Conservation (phyloP, 2,113 vertebrate genomes). For the Ivindomyrus marchei region DNA sequence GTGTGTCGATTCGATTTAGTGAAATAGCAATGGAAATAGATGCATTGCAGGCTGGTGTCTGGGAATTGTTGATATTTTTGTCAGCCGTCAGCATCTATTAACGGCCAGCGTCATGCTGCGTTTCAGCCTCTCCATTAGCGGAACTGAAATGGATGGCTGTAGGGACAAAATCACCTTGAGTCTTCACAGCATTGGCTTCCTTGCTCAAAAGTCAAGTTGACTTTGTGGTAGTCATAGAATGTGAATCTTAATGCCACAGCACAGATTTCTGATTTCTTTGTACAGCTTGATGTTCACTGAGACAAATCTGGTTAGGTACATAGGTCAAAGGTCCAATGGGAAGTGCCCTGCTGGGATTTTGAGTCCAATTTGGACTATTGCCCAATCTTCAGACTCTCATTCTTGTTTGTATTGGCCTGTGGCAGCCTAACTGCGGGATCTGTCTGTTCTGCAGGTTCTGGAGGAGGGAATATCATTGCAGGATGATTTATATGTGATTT, state of each 20-base stretch:
- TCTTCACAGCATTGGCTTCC: not conserved
- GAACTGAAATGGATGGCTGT: not conserved
- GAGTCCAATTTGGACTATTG: not conserved
- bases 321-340: not conserved
- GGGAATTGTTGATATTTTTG: not conserved
- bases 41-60: not conserved
- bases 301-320: not conserved
- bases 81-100: slow-evolving; percentile 1
- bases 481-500: not conserved
- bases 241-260: not conserved
- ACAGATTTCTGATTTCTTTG: not conserved
- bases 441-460: not conserved
- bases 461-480: not conserved
- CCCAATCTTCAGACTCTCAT: not conserved
- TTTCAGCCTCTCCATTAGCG: not conserved
- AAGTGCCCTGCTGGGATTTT: not conserved
- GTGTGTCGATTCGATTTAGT: not conserved
- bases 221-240: not conserved
- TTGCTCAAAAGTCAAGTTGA: not conserved
- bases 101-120: not conserved
- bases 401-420: not conserved
- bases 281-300: not conserved
- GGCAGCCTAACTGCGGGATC: not conserved
- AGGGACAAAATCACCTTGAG: slow-evolving; percentile 1
- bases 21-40: not conserved